Conservation (phyloP, 2,888 invertebrate genomes). For the Linyphia triangularis region DNA sequence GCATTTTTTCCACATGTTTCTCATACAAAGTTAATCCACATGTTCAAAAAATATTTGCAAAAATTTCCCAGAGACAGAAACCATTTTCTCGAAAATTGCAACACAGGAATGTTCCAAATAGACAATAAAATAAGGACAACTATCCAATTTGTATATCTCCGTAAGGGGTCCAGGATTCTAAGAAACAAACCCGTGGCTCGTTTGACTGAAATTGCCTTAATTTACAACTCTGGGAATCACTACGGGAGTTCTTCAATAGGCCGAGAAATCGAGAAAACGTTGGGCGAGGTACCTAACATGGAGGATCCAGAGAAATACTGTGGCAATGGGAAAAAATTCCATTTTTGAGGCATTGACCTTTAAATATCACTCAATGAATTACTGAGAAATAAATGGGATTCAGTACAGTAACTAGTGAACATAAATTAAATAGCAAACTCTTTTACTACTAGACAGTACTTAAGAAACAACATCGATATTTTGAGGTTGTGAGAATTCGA, state of each 20-base stretch:
- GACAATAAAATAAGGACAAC: not conserved
- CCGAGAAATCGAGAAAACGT: not conserved
- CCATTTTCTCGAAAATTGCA: not conserved
- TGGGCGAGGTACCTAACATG: not conserved
- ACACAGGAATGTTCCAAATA: not conserved
- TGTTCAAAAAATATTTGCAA: too few relatives aligned
- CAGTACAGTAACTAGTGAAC: not conserved
- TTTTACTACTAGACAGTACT: too few relatives aligned
- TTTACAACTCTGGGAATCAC: slow-evolving; percentile 27
- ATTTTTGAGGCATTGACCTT: slow-evolving; percentile 18
- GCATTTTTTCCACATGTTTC: too few relatives aligned
- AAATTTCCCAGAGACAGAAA: too few relatives aligned
- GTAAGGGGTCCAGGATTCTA: not conserved
- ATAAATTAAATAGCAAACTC: too few relatives aligned
- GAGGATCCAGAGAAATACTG: not conserved
- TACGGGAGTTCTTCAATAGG: not conserved
- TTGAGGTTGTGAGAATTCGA: too few relatives aligned
- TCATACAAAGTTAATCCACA: too few relatives aligned
- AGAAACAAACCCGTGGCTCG: slow-evolving; percentile 1
- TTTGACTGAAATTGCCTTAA: slow-evolving; percentile 39
- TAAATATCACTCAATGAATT: too few relatives aligned
- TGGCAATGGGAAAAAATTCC: not conserved
- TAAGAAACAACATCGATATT: too few relatives aligned
- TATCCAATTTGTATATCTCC: slow-evolving; percentile 45
- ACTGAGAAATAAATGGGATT: too few relatives aligned